These are phyloP conservation scores for Pseudachorutes palmiensis DNA, from an alignment of 1,140 invertebrate species.

Conservation along the genomic window DNA sequence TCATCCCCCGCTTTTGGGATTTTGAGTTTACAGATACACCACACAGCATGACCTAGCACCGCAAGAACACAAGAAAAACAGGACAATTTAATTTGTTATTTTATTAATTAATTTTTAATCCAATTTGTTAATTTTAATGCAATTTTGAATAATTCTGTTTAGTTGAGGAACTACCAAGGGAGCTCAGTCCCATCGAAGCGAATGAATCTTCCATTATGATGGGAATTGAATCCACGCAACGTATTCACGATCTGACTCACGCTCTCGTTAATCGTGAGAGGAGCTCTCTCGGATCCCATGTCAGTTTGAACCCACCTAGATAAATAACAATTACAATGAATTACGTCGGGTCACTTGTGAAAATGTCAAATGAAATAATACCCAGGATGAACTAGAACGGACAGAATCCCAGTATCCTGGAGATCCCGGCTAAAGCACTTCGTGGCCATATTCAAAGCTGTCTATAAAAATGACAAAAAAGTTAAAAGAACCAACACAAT, in stretches of 20 bases:
- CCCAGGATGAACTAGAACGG: slow-evolving; percentile 70
- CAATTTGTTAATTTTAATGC: too few relatives aligned
- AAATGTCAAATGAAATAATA: too few relatives aligned
- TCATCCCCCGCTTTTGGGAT: too few relatives aligned
- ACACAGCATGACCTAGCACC: too few relatives aligned
- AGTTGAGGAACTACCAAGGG: slow-evolving; percentile 71
- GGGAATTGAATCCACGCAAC: slow-evolving; percentile 52
- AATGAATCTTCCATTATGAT: slow-evolving; percentile 64
- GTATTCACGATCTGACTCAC: slow-evolving; percentile 57
- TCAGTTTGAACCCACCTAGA: slow-evolving; percentile 67
- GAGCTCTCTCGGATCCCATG: slow-evolving; percentile 73
- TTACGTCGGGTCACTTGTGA: slow-evolving; percentile 42
- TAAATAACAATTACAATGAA: background rate
- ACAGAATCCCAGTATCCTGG: slow-evolving; percentile 63
- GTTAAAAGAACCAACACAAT: background rate
- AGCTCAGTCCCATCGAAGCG: slow-evolving; percentile 65
- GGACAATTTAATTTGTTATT: too few relatives aligned
- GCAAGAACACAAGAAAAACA: too few relatives aligned
- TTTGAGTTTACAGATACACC: too few relatives aligned
- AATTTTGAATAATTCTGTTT: too few relatives aligned
- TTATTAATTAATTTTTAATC: too few relatives aligned
- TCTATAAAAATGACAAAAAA: slow-evolving; percentile 45
- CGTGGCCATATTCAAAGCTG: slow-evolving; percentile 76
- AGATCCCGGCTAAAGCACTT: slow-evolving; percentile 75
- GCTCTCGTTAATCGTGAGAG: slow-evolving; percentile 58